phyloP scores from a whole-genome alignment of 2,888 invertebrate genomes.

The Perizoma flavofasciatum region DNA sequence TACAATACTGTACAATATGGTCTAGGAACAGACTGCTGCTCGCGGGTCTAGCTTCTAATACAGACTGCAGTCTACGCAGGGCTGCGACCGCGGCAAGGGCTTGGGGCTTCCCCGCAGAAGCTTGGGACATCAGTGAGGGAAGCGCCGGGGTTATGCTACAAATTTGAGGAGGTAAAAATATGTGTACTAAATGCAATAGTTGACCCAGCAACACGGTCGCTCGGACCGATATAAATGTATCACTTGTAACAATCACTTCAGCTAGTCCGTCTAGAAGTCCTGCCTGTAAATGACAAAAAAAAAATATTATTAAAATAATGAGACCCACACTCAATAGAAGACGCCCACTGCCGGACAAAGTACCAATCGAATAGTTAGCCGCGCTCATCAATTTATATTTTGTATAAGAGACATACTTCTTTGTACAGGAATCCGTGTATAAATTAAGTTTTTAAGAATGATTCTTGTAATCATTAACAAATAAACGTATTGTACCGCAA shows the following conservation, averaged over 20 bases:
- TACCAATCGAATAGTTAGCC: too few species aligned
- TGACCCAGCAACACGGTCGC: slow-evolving; percentile 96
- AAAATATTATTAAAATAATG: slow-evolving; percentile 20
- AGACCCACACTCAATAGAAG: too few species aligned
- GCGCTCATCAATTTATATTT: too few species aligned
- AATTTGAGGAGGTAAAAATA: slow-evolving; percentile 93
- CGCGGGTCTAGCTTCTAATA: slow-evolving; percentile 91
- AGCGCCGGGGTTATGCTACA: slow-evolving; percentile 88
- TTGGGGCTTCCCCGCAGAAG: slow-evolving; percentile 90
- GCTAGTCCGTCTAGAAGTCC: slow-evolving; percentile 95
- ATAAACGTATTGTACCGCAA: too few species aligned
- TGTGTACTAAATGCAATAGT: slow-evolving; percentile 93
- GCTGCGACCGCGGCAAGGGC: slow-evolving; percentile 93
- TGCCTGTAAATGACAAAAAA: slow-evolving; percentile 67
- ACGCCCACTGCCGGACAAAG: too few species aligned
- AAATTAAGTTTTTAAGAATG: too few species aligned
- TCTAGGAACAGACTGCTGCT: slow-evolving; percentile 93
- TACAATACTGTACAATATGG: slow-evolving; percentile 87
- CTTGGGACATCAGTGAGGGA: slow-evolving; percentile 91
- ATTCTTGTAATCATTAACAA: too few species aligned
- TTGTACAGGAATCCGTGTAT: too few species aligned
- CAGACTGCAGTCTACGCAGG: slow-evolving; percentile 89
- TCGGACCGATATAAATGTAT: slow-evolving; percentile 94
- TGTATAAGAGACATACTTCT: too few species aligned
- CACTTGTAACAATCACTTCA: slow-evolving; percentile 95